These are phyloP conservation scores for Petromus typicus DNA, from an alignment of 2,113 vertebrate species.

Conservation along the genomic window DNA sequence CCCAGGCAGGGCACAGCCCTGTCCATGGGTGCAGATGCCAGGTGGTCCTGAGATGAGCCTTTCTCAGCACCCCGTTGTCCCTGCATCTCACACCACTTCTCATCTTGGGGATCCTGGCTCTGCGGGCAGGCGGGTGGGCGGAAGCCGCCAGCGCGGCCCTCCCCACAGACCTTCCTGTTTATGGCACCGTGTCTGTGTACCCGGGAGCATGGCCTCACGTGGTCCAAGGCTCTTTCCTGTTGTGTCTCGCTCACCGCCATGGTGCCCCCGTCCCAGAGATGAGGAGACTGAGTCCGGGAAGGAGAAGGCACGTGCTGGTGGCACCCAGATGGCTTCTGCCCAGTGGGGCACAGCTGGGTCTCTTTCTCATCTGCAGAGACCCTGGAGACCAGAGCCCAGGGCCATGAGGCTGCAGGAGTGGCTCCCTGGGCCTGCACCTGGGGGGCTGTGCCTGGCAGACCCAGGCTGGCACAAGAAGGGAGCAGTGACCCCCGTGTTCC, in stretches of 20 bases:
- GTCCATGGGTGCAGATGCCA: not conserved
- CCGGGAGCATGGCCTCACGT: slow-evolving; percentile 48
- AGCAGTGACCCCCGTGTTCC: not conserved
- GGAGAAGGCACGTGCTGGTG: not conserved
- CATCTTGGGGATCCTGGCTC: not conserved
- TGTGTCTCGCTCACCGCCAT: not conserved
- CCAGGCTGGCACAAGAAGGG: not conserved
- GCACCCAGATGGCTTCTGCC: not conserved
- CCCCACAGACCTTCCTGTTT: slow-evolving; percentile 79
- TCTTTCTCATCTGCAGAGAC: not conserved
- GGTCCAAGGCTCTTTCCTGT: slow-evolving; percentile 69
- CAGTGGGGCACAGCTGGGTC: not conserved
- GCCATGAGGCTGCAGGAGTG: not conserved
- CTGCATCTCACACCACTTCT: not conserved
- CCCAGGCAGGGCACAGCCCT: not conserved
- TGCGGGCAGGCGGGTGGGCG: not conserved
- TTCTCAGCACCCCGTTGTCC: not conserved
- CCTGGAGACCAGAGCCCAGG: not conserved
- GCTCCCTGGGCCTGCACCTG: not conserved
- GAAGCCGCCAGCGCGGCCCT: slow-evolving; percentile 59
- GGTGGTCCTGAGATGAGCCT: not conserved
- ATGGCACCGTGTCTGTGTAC: slow-evolving; percentile 28
- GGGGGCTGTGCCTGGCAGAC: not conserved
- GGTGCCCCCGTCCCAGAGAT: not conserved
- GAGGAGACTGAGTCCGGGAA: slow-evolving; percentile 53